A percentile compares a stretch with the other conserved stretches of the same genome.
These are phyloP conservation scores for Typhlichthys subterraneus DNA, from an alignment of 2,797 vertebrate genomes.

Conservation along the genomic window DNA sequence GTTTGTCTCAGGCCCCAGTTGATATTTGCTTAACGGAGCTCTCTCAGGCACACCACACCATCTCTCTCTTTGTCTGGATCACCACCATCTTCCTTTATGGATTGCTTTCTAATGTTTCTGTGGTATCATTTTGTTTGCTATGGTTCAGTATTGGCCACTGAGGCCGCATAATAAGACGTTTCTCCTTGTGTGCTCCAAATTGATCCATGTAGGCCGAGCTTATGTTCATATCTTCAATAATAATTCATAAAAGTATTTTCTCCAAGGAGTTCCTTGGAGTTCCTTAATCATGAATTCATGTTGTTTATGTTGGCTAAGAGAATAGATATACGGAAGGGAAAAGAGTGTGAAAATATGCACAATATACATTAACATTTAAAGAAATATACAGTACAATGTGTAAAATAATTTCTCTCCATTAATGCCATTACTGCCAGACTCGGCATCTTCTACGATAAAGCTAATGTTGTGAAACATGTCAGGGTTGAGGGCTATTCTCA, in stretches of 20 bases:
- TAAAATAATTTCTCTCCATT: constrained; percentile 45
- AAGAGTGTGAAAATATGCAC: background rate
- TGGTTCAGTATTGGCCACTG: constrained; percentile 57
- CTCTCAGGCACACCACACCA: constrained; percentile 7
- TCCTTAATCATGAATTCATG: constrained; percentile 30
- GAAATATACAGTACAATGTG: constrained; percentile 3
- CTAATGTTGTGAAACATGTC: constrained; percentile 70
- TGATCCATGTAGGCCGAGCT: constrained; percentile 52
- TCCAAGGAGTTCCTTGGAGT: constrained; percentile 34
- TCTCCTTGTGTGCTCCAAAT: constrained; percentile 72
- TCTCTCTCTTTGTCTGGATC: background rate
- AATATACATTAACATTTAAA: background rate
- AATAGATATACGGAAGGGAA: background rate
- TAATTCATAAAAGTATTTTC: constrained; percentile 60
- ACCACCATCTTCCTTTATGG: background rate
- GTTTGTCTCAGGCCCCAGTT: constrained; percentile 67
- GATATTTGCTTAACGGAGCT: constrained; percentile 47
- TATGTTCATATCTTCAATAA: constrained; percentile 60
- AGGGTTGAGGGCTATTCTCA: constrained; percentile 65
- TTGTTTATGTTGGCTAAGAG: constrained; percentile 14
- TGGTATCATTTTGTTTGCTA: constrained; percentile 15
- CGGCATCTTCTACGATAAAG: constrained; percentile 46
- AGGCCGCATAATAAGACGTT: constrained; percentile 56
- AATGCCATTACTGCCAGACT: constrained; percentile 43
- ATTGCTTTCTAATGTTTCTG: background rate